Conservation (phyloP, 2,888 invertebrate genomes). For the Ischnus inquisitorius region DNA sequence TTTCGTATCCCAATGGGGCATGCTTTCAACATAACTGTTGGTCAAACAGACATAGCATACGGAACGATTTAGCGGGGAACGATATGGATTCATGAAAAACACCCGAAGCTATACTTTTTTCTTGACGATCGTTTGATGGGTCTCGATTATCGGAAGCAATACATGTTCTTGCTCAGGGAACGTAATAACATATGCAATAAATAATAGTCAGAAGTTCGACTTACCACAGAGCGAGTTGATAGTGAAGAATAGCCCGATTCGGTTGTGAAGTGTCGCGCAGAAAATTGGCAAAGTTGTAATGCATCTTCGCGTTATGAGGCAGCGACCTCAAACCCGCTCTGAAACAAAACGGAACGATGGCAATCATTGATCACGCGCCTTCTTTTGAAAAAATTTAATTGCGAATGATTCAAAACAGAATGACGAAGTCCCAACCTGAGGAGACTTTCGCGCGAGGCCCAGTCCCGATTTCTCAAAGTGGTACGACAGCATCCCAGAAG, state of each 20-base stretch:
- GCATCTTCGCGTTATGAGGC: conserved; percentile 95
- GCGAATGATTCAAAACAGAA: neutral
- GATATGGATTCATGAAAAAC: no score
- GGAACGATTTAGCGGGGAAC: no score
- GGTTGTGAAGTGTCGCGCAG: conserved; percentile 91
- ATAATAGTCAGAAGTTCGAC: conserved; percentile 75
- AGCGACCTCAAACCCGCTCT: conserved; percentile 93
- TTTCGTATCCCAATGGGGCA: no score
- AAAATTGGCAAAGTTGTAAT: conserved; percentile 96
- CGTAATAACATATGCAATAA: neutral
- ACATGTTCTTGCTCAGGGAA: neutral
- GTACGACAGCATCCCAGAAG: conserved; percentile 89
- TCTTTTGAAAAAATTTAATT: neutral
- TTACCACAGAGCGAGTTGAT: conserved; percentile 92
- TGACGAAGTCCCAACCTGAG: conserved; percentile 87
- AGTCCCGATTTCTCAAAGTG: conserved; percentile 90
- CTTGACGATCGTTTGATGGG: neutral
- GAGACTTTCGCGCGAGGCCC: conserved; percentile 92
- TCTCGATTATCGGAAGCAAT: neutral
- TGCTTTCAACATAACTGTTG: no score
- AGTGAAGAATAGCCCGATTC: conserved; percentile 91
- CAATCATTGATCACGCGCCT: neutral
- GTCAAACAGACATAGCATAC: no score
- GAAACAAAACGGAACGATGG: conserved; percentile 79
- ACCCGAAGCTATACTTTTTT: no score